These are phyloP conservation scores for Pomacea maculata DNA, from an alignment of 1,140 invertebrate genomes.

Conservation along the genomic window DNA sequence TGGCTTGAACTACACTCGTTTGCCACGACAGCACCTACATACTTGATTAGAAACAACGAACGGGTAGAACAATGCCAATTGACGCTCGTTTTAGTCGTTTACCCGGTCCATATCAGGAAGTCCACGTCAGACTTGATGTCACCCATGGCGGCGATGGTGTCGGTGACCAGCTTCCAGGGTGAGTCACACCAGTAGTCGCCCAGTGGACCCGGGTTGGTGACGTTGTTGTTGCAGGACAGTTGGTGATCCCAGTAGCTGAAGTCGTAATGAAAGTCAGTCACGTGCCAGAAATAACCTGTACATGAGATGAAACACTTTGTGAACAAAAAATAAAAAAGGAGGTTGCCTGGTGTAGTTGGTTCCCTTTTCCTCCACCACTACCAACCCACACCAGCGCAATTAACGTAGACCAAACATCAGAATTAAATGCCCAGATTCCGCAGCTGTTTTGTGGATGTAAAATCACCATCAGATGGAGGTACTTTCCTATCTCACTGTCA, in stretches of 20 bases:
- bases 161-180: slow-evolving; percentile 85
- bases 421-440: too few relatives aligned
- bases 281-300: slow-evolving; percentile 59
- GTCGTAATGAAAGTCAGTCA: slow-evolving; percentile 40
- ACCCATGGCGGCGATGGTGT: slow-evolving; percentile 82
- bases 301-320: slow-evolving; percentile 88
- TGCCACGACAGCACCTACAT: too few relatives aligned
- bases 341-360: background rate
- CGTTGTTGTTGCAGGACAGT: slow-evolving; percentile 35
- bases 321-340: slow-evolving; percentile 72
- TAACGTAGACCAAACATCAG: too few relatives aligned
- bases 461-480: too few relatives aligned
- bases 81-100: slow-evolving; percentile 56
- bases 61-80: too few relatives aligned
- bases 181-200: slow-evolving; percentile 88
- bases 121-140: slow-evolving; percentile 82
- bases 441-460: too few relatives aligned
- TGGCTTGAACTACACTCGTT: too few relatives aligned
- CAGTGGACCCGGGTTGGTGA: slow-evolving; percentile 8
- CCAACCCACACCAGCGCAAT: background rate
- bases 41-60: too few relatives aligned
- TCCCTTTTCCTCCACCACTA: background rate
- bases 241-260: slow-evolving; percentile 30
- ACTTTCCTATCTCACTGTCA: too few relatives aligned
- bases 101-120: slow-evolving; percentile 95